Base-by-base conservation (phyloP, 2,888 invertebrate species). In the Andrena bucephala region DNA sequence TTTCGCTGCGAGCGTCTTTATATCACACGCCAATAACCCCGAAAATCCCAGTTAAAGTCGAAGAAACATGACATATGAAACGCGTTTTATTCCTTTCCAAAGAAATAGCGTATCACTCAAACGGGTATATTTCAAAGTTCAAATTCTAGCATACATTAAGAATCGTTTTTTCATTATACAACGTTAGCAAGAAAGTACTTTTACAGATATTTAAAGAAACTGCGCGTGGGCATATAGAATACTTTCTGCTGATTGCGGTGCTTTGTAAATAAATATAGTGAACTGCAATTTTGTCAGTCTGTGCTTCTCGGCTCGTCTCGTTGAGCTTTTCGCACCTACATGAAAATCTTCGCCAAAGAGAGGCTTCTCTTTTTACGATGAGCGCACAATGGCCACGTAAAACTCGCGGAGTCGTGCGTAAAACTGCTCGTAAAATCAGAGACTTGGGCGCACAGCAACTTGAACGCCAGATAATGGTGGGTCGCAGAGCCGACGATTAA, bases 341-440 rank as follows among this genome's bases (percentile, higher is more conserved):
- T n/a, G 36, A 10, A 66, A 75, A 60, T 57, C 60, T 42, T 42
- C 16, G 42, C 42, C 42, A 42, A 42, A 60, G 62, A 5, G 24
- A 7, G 33, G 5, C 29, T 63, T 29, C 60, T 29, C 27, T 31
- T 62, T 52, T 62, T 52, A 60, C 42, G 52, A 27, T n/a, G 7
- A 10, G 36, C 42, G 36, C 24, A 42, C 42, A 76, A 71, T 5
- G 59, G 31, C n/a, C 69, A 10, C 77, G 67, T 52, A 59, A 65
- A 69, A 29, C 57, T 78, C 68, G 54, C 68, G 63, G 68, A 76
- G 31, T 76, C 33, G 36, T 50, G 48, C 52, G 62, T 75, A 75
- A 75, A 67, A 67, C 10, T 5, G 27, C 2, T 13, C 52, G 77
- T 74, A 67, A 75, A 78, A 24, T 52, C 42, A 2, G 27, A 20